These are phyloP conservation scores for Blastobasis lacticolella DNA, from an alignment of 2,888 invertebrate species.

Conservation along the genomic window DNA sequence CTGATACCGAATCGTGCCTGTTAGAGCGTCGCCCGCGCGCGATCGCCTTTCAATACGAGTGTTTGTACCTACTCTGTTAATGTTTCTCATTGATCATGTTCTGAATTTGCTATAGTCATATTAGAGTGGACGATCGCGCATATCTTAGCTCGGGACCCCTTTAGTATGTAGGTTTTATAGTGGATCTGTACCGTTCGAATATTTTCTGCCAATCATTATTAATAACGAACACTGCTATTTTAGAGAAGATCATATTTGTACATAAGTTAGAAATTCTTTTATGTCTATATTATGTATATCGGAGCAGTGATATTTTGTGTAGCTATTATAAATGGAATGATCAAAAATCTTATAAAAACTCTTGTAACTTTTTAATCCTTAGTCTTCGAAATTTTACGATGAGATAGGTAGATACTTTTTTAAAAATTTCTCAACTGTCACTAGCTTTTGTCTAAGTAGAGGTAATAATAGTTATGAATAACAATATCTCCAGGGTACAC, in stretches of 20 bases:
- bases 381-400: slow-evolving; percentile 35
- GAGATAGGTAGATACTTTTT: slow-evolving; percentile 18
- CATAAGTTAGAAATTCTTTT: slow-evolving; percentile 44
- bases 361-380: slow-evolving; percentile 40
- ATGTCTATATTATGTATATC: slow-evolving; percentile 50
- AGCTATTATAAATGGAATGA: slow-evolving; percentile 43
- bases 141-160: slow-evolving; percentile 36
- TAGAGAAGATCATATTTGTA: slow-evolving; percentile 53
- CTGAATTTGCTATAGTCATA: slow-evolving; percentile 19
- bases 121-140: slow-evolving; percentile 31
- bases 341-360: slow-evolving; percentile 25
- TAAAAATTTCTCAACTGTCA: slow-evolving; percentile 30
- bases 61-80: slow-evolving; percentile 29
- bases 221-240: slow-evolving; percentile 43
- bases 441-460: slow-evolving; percentile 55
- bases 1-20: slow-evolving; percentile 48
- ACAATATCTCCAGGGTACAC: slow-evolving; percentile 28
- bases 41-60: slow-evolving; percentile 24
- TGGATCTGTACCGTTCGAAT: slow-evolving; percentile 10
- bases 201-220: slow-evolving; percentile 23
- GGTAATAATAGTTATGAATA: slow-evolving; percentile 25
- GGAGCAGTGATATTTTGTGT: slow-evolving; percentile 68
- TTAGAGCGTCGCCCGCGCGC: slow-evolving; percentile 23
- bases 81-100: slow-evolving; percentile 16
- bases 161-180: slow-evolving; percentile 26